Base-by-base conservation (phyloP, 2,797 vertebrate genomes). In the Rhinoraja longicauda region DNA sequence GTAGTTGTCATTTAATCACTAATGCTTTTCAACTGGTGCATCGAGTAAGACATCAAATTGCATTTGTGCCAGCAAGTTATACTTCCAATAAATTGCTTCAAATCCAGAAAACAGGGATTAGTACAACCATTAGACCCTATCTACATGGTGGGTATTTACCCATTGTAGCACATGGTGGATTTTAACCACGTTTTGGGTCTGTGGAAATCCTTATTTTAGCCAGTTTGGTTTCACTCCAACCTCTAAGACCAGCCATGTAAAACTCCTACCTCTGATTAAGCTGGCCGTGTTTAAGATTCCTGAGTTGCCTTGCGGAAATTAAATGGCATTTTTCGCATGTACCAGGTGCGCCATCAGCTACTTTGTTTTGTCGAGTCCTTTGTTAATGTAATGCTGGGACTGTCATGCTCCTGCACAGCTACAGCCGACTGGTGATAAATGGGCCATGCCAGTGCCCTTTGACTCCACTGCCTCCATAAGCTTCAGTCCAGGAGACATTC, bases 401-500 rank as follows among this genome's bases (percentile, higher is more conserved):
- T 75, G 36, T 53, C 13, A 26, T 45, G 26, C 90, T 92, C 39
- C 45, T 45, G 32, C 90, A 24, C 1, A 53, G 26, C 70, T 39
- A 15, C 26, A 75, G 70, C 39, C 0, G 10, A 39, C 70, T 53
- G 29, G 70, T 92, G 90, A 92, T 92, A 75, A 92, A 92, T 92
- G 90, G 90, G 21, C 45, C 39, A 70, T 13, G 39, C 90, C 70
- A 26, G 70, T 92, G 70, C 39, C 62, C 93, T 72, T 64, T 21
- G 91, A 81, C 93, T 79, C 82, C 45, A 39, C 91, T 76, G 81
- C 93, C 93, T 93, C 93, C 92, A 73, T 70, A 13, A 32, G 64
- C 57, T 84, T 93, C 94, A 93, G 39, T 92, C 93, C 93, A 72
- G 64, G 90, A 93, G 93, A 93, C 90, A 93, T 93, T 77, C 93